Evolutionary conservation across 2,113 vertebrate species (phyloP).

Genomic region (Coreoperca whiteheadi): DNA sequence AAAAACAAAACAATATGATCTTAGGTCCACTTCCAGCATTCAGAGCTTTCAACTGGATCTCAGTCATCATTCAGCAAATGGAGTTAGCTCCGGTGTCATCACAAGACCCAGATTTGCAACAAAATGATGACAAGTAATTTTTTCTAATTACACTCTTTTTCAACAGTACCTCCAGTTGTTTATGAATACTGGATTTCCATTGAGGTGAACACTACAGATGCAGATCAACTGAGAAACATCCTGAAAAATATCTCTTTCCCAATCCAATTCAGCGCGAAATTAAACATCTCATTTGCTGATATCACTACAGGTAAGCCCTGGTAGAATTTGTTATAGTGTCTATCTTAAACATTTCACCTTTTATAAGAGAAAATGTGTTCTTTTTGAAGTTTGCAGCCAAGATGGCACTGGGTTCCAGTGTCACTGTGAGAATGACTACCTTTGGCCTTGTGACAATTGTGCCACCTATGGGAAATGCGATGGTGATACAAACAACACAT

Average conservation of each 20-base stretch:
- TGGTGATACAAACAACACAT: constrained; percentile 26
- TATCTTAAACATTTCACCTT: not conserved
- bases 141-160: not conserved
- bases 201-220: constrained; percentile 50
- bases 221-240: constrained; percentile 38
- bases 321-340: not conserved
- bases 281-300: constrained; percentile 37
- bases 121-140: too few species aligned
- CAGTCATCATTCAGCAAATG: not conserved
- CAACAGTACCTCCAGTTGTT: constrained; percentile 7
- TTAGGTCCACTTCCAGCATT: not conserved
- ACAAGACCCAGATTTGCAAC: not conserved
- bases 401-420: constrained; percentile 30
- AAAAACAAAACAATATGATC: too few species aligned
- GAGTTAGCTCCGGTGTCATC: not conserved
- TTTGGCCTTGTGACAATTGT: constrained; percentile 64
- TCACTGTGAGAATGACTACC: constrained; percentile 53
- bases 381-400: constrained; percentile 51
- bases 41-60: not conserved
- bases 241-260: constrained; percentile 37
- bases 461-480: constrained; percentile 52
- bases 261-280: not conserved
- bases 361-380: not conserved
- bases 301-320: constrained; percentile 64
- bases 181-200: constrained; percentile 58